Base-by-base conservation (phyloP, 2,888 invertebrate genomes). In the Xanthorhoe spadicearia region DNA sequence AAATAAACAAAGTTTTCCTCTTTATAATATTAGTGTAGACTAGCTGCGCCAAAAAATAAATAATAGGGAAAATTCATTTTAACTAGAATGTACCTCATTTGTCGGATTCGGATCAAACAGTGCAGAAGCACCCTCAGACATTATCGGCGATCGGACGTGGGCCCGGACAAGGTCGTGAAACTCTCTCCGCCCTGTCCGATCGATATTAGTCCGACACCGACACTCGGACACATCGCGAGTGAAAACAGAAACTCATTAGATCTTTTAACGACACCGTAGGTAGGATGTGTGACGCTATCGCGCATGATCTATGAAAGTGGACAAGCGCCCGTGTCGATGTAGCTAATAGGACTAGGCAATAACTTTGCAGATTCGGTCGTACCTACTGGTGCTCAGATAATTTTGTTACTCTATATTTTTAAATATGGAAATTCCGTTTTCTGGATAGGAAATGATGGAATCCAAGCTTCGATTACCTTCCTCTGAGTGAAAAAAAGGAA, bases 191-290 rank as follows among this genome's bases (percentile, higher is more conserved):
- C 78, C 80, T 78, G 81, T 78, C 80, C 83, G 83, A 86, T 88
- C 84, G 83, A 85, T 85, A 87, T 86, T 82, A 82, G 75, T 80
- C 73, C 74, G 80, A 83, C 81, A 79, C 72, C 77, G 63, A 57
- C 52, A 49, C 51, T 38, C 77, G 75, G 81, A 83, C 84, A 83
- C 82, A 78, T 79, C 66, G 75, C 77, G 71, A 83, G 85, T 82
- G 84, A 85, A 84, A 87, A 86, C 83, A 79, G 80, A 82, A 78
- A 84, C 87, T 86, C 86, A 88, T 88, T 88, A 88, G 82, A 81
- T 77, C 81, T 83, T 80, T 83, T 82, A 83, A 75, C 83, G 83
- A 82, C 83, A 81, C 83, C 76, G 75, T 48, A 82, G 76, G 78
- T 76, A 74, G 32, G 59, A 80, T 76, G 74, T 74, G 78, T 80